These are phyloP conservation scores for Meleagris gallopavo DNA, from an alignment of 2,113 vertebrate species.

Conservation along the genomic window DNA sequence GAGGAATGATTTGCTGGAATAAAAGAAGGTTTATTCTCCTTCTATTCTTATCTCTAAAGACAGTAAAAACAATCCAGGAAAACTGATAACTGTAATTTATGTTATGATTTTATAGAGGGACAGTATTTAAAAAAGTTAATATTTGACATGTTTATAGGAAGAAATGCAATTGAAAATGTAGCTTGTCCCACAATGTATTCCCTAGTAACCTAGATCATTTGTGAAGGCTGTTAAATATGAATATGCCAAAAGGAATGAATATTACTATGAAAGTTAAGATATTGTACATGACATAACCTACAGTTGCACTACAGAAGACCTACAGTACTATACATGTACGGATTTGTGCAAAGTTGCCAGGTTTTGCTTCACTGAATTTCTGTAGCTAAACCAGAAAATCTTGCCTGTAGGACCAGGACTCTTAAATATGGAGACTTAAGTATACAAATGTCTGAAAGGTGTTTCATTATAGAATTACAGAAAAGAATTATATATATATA, in stretches of 20 bases:
- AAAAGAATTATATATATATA: too few species aligned
- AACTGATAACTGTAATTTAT: background rate
- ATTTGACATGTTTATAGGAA: conserved; percentile 3
- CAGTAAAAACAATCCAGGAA: background rate
- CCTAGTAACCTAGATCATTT: conserved; percentile 43
- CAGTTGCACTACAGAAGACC: background rate
- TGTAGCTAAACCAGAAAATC: conserved; percentile 63
- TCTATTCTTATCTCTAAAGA: background rate
- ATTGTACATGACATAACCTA: background rate
- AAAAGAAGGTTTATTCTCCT: background rate
- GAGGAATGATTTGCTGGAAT: background rate
- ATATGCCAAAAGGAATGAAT: conserved; percentile 44
- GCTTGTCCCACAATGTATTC: background rate
- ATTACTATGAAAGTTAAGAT: background rate
- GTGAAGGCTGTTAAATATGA: conserved; percentile 5
- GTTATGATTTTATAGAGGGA: background rate
- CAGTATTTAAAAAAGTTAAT: background rate
- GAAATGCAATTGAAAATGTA: background rate
- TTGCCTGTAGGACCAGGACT: conserved; percentile 47
- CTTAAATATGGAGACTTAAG: background rate
- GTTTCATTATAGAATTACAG: too few species aligned
- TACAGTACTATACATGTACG: background rate
- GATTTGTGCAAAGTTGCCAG: conserved; percentile 49
- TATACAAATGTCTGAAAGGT: conserved; percentile 23
- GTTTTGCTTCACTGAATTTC: conserved; percentile 66